Evolutionary conservation across 2,113 vertebrate species (phyloP), one percentile per base, ranked within the genome.

Genomic region (Casuarius casuarius): DNA sequence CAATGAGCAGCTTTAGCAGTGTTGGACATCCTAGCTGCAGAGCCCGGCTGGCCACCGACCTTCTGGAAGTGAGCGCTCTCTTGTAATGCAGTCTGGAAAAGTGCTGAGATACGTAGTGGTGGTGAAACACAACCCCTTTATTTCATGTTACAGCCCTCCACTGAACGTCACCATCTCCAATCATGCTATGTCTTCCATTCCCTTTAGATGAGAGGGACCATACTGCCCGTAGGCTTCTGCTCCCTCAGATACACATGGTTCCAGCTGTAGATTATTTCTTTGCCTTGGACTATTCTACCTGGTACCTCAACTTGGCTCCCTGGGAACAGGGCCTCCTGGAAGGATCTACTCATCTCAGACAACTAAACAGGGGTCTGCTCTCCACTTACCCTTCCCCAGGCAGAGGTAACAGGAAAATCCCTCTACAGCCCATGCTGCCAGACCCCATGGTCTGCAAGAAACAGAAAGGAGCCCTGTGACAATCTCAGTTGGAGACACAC

Each of bases 351-450:
- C 40, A 15, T 71, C n/a, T 75, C 44, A 78, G 44, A 74, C 14
- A 49, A 19, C 29, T 63, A 48, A 48, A n/a, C 7, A 42, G 42
- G 49, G 46, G 26, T 18, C 35, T 31, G 18, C 26, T 18, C 23
- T 35, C 18, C 17, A 40, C 51, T 28, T 20, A 52, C 26, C 51
- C 71, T 54, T 31, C 9, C 18, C 49, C 6, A 22, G 26, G 4
- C 65, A 88, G 38, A 0, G 0, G 59, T 21, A 73, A 48, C 0
- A 1, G 7, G 65, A 15, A 25, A 6, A 38, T 68, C 26, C 28
- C 9, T 58, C 19, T 87, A 52, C 42, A 76, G 48, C 48, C 56
- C 51, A 14, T 87, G 66, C 66, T 79, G 25, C 67, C 2, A 2
- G 31, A 35, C 29, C n/a, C 46, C 17, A 25, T 11, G 8, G 23